Percentiles rank a stretch among this genome's conserved stretches.
These are phyloP conservation scores for Halcyon badia DNA, from an alignment of 2,797 vertebrate species.

Conservation along the genomic window DNA sequence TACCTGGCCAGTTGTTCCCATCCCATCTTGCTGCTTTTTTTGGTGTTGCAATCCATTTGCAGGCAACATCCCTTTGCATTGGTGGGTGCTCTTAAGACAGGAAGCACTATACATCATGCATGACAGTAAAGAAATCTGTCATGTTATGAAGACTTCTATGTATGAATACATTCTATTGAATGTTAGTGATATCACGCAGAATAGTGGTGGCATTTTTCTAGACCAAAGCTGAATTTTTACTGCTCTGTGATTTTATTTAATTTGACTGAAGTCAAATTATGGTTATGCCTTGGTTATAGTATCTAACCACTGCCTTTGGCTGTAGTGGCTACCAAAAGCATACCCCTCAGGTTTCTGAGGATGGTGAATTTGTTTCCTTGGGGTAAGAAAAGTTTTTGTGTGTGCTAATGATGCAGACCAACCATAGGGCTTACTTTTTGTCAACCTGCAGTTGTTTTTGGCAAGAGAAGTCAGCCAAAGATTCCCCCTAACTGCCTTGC, in stretches of 20 bases:
- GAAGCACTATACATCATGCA: rapidly evolving
- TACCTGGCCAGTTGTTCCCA: background rate
- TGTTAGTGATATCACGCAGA: background rate
- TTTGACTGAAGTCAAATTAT: background rate
- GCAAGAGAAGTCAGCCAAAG: background rate
- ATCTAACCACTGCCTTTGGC: background rate
- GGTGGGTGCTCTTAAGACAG: background rate
- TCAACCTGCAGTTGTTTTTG: background rate
- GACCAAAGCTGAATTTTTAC: background rate
- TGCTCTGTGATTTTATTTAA: background rate
- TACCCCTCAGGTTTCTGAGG: background rate
- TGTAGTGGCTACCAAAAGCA: background rate
- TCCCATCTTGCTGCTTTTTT: background rate
- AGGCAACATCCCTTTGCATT: background rate
- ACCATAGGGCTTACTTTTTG: background rate
- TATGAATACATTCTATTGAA: background rate
- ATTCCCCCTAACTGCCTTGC: background rate
- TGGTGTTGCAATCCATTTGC: background rate
- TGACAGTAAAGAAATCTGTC: background rate
- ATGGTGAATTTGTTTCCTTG: background rate
- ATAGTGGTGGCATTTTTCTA: background rate
- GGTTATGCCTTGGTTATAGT: background rate
- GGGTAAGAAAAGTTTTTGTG: background rate
- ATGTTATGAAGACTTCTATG: background rate
- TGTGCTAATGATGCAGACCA: background rate